Percentiles rank a stretch among this genome's conserved stretches.
Evolutionary conservation across 2,888 invertebrate species (phyloP).

Genomic region (Pogonocherus hispidulus): DNA sequence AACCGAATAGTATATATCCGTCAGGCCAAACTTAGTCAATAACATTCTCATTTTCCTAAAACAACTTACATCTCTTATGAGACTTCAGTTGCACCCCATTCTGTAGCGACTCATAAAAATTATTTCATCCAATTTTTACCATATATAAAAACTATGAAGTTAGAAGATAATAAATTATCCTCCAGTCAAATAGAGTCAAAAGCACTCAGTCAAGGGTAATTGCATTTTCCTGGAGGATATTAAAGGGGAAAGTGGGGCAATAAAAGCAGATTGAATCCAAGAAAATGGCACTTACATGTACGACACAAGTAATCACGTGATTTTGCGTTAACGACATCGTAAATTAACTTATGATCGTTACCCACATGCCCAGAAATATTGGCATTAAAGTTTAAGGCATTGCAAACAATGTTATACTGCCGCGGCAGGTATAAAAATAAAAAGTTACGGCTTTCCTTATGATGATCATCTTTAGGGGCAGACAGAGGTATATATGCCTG

Average conservation of each 20-base stretch:
- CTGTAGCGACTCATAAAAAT: too few relatives aligned
- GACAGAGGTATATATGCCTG: not conserved
- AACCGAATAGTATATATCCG: too few relatives aligned
- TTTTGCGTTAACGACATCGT: slow-evolving; percentile 30
- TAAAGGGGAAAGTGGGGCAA: slow-evolving; percentile 15
- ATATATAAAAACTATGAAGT: too few relatives aligned
- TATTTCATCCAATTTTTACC: too few relatives aligned
- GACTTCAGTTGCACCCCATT: too few relatives aligned
- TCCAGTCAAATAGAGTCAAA: slow-evolving; percentile 12
- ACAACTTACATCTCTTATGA: too few relatives aligned
- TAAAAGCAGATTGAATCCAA: slow-evolving; percentile 32
- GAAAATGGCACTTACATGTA: slow-evolving; percentile 34
- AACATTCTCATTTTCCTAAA: too few relatives aligned
- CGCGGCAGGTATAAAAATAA: slow-evolving; percentile 4
- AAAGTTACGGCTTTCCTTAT: slow-evolving; percentile 20
- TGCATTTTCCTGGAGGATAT: slow-evolving; percentile 18
- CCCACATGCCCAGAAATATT: slow-evolving; percentile 11
- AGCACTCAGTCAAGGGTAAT: slow-evolving; percentile 25
- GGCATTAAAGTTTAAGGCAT: slow-evolving; percentile 21
- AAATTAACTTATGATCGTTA: slow-evolving; percentile 32
- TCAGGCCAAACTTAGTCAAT: too few relatives aligned
- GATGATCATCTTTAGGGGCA: slow-evolving; percentile 20
- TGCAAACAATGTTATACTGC: slow-evolving; percentile 26
- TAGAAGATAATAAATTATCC: slow-evolving; percentile 10
- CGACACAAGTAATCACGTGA: slow-evolving; percentile 36